phyloP scores from a whole-genome alignment of 1,140 invertebrate genomes.

The Atopsyche davidsoni region DNA sequence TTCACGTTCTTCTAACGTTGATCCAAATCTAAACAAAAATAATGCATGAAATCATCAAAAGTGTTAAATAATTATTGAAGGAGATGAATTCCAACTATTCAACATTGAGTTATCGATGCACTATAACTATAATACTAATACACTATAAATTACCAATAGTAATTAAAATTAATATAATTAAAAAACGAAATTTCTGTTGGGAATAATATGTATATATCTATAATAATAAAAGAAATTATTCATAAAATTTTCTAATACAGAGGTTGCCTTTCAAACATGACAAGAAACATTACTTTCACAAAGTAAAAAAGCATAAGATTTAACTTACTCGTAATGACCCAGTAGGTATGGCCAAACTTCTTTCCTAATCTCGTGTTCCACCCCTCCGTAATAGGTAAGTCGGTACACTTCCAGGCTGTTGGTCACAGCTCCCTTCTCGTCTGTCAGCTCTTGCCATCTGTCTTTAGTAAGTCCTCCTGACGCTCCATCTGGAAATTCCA shows the following conservation, averaged over 20 bases:
- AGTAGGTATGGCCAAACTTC: constrained; percentile 90
- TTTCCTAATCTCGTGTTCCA: constrained; percentile 70
- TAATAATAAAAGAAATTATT: background rate
- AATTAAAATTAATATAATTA: background rate
- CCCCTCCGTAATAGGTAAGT: constrained; percentile 81
- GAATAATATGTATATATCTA: too few species aligned
- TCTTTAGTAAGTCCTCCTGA: constrained; percentile 62
- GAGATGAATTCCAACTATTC: too few species aligned
- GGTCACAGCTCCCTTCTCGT: constrained; percentile 51
- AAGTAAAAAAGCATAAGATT: background rate
- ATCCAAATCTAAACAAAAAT: constrained; percentile 55
- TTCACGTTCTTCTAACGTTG: constrained; percentile 60
- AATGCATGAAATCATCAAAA: too few species aligned
- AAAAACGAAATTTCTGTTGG: too few species aligned
- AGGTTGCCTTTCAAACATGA: background rate
- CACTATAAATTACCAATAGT: constrained; percentile 1
- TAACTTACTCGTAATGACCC: constrained; percentile 65
- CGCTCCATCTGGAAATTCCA: constrained; percentile 46
- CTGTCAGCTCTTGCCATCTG: constrained; percentile 59
- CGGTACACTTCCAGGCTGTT: constrained; percentile 71
- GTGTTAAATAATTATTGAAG: too few species aligned
- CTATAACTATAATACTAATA: background rate
- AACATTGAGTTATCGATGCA: background rate
- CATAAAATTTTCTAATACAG: background rate
- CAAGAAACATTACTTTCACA: background rate